Base-by-base conservation (phyloP, 2,113 vertebrate genomes). In the Heloderma charlesbogerti region DNA sequence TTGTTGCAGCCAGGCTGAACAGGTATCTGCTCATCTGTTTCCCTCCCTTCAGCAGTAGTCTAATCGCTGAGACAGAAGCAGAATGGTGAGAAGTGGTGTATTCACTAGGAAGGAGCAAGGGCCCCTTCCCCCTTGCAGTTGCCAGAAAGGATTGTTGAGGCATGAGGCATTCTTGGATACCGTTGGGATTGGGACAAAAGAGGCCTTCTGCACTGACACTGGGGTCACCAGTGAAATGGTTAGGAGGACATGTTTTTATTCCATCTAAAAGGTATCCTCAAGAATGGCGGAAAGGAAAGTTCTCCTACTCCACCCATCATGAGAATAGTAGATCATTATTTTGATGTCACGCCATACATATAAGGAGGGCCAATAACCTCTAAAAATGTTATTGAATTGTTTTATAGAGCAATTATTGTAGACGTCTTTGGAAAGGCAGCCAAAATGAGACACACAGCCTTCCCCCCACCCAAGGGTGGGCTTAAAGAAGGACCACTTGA, bases 381-480 rank as follows among this genome's bases (percentile, higher is more conserved):
- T 29, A 75, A 34, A 75, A 87, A 60, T 9, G 3, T 54, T 40
- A 57, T 6, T 15, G 8, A 72, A 74, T 77, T 87, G 22, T 75
- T 13, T 48, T 92, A 87, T 86, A 90, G 25, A 90, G 15, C 0
- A 91, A 37, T 27, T 60, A 67, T 7, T 45, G 88, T 48, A 89
- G 88, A 86, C 72, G 1, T 10, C 6, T 7, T 1, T 25, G 72
- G 74, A 85, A 86, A 16, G 15, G 71, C 84, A 74, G 51, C 84
- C 1, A 0, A 0, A 0, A 67, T 34, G 12, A 6, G 29, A 34
- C 54, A 0, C 0, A 0, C 0, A 1, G 51, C 85, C 63, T 87
- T 84, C 43, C 2, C 37, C 1, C 37, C 2, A 15, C 31, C 75
- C 10, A 69, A 63, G 63, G 40, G 25, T 4, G 4, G 1, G 75